phyloP scores from a whole-genome alignment of 2,113 vertebrate genomes.

The Glareola pratincola region DNA sequence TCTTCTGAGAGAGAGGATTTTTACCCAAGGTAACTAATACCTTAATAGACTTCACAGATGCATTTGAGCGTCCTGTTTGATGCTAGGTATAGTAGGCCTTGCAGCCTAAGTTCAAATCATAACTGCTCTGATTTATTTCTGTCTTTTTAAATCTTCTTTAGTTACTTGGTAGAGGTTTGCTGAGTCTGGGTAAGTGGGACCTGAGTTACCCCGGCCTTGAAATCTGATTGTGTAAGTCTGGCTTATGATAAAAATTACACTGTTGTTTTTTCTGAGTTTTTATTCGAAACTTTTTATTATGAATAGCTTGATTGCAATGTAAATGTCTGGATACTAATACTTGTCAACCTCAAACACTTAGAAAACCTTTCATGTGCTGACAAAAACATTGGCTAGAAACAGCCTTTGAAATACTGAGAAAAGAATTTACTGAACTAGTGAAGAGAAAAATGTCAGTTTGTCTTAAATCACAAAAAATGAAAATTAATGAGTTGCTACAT shows the following conservation, averaged over 20 bases:
- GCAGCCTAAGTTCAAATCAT: neutral
- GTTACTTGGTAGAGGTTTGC: neutral
- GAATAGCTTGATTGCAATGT: neutral
- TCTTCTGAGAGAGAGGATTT: neutral
- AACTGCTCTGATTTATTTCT: neutral
- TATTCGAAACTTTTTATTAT: neutral
- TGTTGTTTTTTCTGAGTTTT: neutral
- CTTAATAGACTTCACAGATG: neutral
- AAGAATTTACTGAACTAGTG: slow-evolving; percentile 3
- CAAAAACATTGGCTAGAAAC: neutral
- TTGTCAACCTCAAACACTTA: slow-evolving; percentile 5
- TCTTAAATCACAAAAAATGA: slow-evolving; percentile 1
- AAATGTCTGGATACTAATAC: neutral
- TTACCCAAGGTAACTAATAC: neutral
- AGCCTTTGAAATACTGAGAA: slow-evolving; percentile 25
- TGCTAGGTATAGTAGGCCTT: neutral
- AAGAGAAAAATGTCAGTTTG: slow-evolving; percentile 19
- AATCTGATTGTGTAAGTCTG: neutral
- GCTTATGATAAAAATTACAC: neutral
- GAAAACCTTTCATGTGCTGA: slow-evolving; percentile 11
- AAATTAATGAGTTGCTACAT: slow-evolving; percentile 33
- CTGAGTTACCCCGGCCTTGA: neutral
- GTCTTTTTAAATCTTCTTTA: neutral
- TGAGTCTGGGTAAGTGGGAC: neutral
- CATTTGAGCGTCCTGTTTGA: neutral